Percentiles rank a stretch among this genome's conserved stretches.
Conservation (phyloP, 1,140 invertebrate genomes). For the Magallana angulata region DNA sequence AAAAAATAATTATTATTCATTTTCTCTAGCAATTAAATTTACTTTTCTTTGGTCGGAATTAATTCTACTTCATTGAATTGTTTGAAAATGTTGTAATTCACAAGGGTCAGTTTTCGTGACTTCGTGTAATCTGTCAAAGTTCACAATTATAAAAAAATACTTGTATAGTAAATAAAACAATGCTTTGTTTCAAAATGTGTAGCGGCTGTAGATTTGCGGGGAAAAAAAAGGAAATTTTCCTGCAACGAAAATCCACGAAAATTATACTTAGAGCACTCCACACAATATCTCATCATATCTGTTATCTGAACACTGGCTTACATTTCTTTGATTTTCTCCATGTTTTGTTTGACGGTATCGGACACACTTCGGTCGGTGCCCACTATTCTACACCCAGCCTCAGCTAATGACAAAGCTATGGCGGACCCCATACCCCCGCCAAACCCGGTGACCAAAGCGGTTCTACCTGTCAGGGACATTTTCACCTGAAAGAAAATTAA, state of each 20-base stretch:
- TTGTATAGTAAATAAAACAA: not conserved
- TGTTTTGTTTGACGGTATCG: not conserved
- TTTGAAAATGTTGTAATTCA: too few species aligned
- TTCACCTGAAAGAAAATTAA: too few species aligned
- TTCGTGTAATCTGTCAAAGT: too few species aligned
- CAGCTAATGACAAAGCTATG: not conserved
- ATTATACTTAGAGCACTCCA: not conserved
- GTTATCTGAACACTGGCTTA: not conserved
- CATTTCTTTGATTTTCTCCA: not conserved
- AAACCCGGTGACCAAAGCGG: not conserved
- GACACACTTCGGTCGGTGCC: not conserved
- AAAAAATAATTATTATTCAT: not conserved
- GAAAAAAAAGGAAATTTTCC: not conserved
- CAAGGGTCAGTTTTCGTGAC: too few species aligned
- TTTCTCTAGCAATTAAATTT: not conserved
- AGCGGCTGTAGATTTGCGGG: not conserved
- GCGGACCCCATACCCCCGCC: not conserved
- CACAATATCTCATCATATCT: not conserved
- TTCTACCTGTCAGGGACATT: not conserved
- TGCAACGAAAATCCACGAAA: not conserved
- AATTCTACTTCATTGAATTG: too few species aligned
- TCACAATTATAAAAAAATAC: not conserved
- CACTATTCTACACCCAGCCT: not conserved
- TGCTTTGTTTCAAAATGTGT: not conserved
- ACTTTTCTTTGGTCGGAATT: too few species aligned